These are phyloP conservation scores for Brenthis ino DNA, from an alignment of 2,888 invertebrate genomes.

Conservation along the genomic window DNA sequence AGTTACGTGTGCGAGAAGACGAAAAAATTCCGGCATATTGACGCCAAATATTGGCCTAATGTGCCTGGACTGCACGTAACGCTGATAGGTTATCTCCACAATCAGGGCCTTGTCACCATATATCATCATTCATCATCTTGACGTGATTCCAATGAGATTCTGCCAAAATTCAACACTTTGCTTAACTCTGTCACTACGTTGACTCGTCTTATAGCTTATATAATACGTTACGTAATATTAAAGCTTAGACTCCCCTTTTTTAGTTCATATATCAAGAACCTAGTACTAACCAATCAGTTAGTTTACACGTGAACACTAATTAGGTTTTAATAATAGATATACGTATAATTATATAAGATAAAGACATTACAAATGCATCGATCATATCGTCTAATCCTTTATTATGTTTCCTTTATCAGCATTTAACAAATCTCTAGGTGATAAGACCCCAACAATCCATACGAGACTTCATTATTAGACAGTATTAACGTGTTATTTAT, in stretches of 20 bases:
- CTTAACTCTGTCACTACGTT: conserved; percentile 51
- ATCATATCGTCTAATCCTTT: conserved; percentile 52
- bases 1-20: background rate
- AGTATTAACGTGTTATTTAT: conserved; percentile 43
- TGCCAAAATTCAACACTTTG: conserved; percentile 57
- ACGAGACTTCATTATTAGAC: conserved; percentile 42
- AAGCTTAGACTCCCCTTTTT: background rate
- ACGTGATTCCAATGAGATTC: conserved; percentile 54
- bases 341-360: conserved; percentile 42
- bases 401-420: conserved; percentile 47
- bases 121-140: conserved; percentile 77
- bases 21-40: conserved; percentile 39
- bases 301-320: conserved; percentile 40
- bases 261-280: conserved; percentile 9
- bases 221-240: conserved; percentile 35
- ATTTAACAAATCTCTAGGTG: conserved; percentile 34
- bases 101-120: conserved; percentile 56
- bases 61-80: conserved; percentile 32
- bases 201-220: conserved; percentile 41
- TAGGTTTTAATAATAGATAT: conserved; percentile 32
- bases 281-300: conserved; percentile 1
- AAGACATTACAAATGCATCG: conserved; percentile 50
- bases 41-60: conserved; percentile 40
- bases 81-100: conserved; percentile 59
- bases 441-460: conserved; percentile 42